Conservation (phyloP, 1,140 invertebrate genomes). For the Lordiphosa stackelbergi region DNA sequence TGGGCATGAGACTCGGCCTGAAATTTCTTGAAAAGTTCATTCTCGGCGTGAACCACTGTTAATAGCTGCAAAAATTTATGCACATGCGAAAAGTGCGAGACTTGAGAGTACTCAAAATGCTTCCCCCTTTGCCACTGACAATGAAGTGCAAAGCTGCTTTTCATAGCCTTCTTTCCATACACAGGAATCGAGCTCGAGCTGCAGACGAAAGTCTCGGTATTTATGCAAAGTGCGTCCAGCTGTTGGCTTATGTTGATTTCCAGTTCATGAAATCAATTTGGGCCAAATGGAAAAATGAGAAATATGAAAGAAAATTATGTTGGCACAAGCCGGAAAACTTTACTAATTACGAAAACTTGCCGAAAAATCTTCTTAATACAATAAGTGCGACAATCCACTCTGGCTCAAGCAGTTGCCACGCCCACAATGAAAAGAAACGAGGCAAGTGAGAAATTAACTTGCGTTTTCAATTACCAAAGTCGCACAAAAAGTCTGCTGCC, state of each 20-base stretch:
- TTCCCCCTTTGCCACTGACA: slow-evolving; percentile 18
- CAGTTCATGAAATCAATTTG: slow-evolving; percentile 60
- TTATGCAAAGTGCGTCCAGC: slow-evolving; percentile 64
- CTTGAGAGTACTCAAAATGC: slow-evolving; percentile 7
- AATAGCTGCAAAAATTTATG: slow-evolving; percentile 38
- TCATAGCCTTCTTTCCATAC: slow-evolving; percentile 25
- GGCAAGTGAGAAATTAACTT: slow-evolving; percentile 71
- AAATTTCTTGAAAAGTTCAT: too few species aligned
- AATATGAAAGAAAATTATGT: slow-evolving; percentile 50
- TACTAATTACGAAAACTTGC: slow-evolving; percentile 74
- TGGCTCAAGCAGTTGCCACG: not conserved
- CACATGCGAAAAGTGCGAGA: slow-evolving; percentile 25
- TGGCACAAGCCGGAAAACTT: slow-evolving; percentile 65
- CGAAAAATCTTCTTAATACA: slow-evolving; percentile 73
- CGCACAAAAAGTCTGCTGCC: slow-evolving; percentile 35
- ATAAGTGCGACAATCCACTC: slow-evolving; percentile 53
- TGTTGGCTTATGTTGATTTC: slow-evolving; percentile 63
- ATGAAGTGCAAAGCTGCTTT: slow-evolving; percentile 69
- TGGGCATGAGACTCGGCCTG: too few species aligned
- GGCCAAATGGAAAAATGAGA: slow-evolving; percentile 29
- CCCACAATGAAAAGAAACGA: slow-evolving; percentile 27
- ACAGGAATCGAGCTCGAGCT: slow-evolving; percentile 15
- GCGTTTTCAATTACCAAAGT: slow-evolving; percentile 72
- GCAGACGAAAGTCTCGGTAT: slow-evolving; percentile 11
- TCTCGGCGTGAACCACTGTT: not conserved